Percentiles rank a stretch among this genome's conserved stretches.
These are phyloP conservation scores for Astyanax mexicanus DNA, from an alignment of 2,797 vertebrate species.

Conservation along the genomic window DNA sequence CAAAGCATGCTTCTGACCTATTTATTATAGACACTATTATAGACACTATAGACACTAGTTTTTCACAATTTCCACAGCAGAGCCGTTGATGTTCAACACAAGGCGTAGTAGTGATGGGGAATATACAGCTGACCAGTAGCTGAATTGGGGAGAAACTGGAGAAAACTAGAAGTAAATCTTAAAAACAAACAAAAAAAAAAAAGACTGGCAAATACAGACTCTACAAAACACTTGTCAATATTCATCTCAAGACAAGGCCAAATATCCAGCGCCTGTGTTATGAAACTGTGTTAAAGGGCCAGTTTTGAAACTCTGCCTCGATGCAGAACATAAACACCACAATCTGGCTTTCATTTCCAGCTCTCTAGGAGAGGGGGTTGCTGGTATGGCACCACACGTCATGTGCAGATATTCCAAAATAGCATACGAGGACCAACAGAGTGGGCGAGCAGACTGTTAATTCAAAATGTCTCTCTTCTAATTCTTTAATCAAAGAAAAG, in stretches of 20 bases:
- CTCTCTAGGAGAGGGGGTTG: background rate
- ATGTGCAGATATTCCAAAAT: constrained; percentile 13
- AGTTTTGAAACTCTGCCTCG: background rate
- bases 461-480: constrained; percentile 25
- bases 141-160: too few relatives aligned
- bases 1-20: too few relatives aligned
- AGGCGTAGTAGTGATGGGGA: too few relatives aligned
- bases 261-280: background rate
- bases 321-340: background rate
- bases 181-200: too few relatives aligned
- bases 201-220: too few relatives aligned
- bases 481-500: constrained; percentile 47
- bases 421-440: constrained; percentile 24
- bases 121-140: too few relatives aligned
- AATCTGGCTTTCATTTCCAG: constrained; percentile 14
- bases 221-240: background rate
- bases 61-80: too few relatives aligned
- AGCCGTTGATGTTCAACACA: too few relatives aligned
- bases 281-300: background rate
- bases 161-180: too few relatives aligned
- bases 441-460: constrained; percentile 15
- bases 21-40: too few relatives aligned
- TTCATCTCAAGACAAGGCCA: background rate
- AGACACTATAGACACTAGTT: too few relatives aligned
- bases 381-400: background rate